These are phyloP conservation scores for Tenebrosternarchus preto DNA, from an alignment of 2,113 vertebrate species.

Conservation along the genomic window DNA sequence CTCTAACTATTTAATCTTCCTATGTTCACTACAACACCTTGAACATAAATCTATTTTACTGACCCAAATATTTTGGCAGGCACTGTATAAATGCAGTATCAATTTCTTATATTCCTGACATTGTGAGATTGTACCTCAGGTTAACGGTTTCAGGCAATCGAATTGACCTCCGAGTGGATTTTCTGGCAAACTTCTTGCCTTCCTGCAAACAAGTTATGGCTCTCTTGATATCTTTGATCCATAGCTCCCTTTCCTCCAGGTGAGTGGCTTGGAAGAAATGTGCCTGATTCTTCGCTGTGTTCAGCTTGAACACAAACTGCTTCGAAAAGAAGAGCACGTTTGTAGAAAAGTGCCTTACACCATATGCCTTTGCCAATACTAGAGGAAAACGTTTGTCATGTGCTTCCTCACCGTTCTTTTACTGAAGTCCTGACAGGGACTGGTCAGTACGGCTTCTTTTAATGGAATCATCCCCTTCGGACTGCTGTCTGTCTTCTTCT, in stretches of 20 bases:
- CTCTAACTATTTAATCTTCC: too few relatives aligned
- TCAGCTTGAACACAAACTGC: conserved; percentile 92
- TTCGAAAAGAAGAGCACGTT: conserved; percentile 17
- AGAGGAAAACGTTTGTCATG: neutral
- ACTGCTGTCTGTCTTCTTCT: conserved; percentile 86
- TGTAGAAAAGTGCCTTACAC: neutral
- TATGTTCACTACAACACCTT: too few relatives aligned
- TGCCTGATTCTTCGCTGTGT: conserved; percentile 85
- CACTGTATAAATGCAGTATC: neutral
- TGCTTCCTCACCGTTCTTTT: conserved; percentile 85
- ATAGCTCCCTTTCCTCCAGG: conserved; percentile 90
- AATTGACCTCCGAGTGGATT: conserved; percentile 90
- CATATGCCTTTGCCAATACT: neutral
- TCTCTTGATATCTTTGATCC: conserved; percentile 90
- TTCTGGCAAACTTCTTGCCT: conserved; percentile 89
- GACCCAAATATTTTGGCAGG: neutral
- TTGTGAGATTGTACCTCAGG: conserved; percentile 73
- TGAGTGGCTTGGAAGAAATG: conserved; percentile 94
- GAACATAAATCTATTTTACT: too few relatives aligned
- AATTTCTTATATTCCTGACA: neutral
- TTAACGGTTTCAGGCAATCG: conserved; percentile 86
- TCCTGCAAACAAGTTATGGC: conserved; percentile 80
- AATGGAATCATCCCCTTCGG: conserved; percentile 96
- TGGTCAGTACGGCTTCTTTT: conserved; percentile 81
- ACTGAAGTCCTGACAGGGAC: conserved; percentile 87